A percentile compares a stretch with the other conserved stretches of the same genome.
These are phyloP conservation scores for Uropsilus gracilis DNA, from an alignment of 2,113 vertebrate genomes.

Conservation along the genomic window DNA sequence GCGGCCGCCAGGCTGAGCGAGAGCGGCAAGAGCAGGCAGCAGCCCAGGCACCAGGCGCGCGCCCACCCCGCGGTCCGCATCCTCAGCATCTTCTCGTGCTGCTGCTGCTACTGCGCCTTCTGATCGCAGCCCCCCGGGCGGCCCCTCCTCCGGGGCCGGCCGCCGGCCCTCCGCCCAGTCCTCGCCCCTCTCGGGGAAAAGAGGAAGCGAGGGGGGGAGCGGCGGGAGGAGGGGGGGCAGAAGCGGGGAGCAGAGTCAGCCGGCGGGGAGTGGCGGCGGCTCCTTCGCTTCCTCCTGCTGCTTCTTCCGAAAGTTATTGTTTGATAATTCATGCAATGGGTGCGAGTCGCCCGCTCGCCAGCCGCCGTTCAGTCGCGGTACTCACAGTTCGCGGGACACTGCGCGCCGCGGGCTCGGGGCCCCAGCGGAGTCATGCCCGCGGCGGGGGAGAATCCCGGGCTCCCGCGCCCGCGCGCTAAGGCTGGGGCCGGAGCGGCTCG, in stretches of 20 bases:
- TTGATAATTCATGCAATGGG: slow-evolving; percentile 82
- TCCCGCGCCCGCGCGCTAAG: not conserved
- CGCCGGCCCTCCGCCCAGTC: slow-evolving; percentile 63
- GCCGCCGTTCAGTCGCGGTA: slow-evolving; percentile 77
- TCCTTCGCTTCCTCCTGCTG: slow-evolving; percentile 49
- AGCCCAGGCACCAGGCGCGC: slow-evolving; percentile 83
- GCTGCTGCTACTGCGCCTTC: slow-evolving; percentile 81
- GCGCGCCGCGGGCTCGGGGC: slow-evolving; percentile 69
- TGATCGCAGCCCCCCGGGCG: slow-evolving; percentile 19
- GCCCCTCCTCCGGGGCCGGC: slow-evolving; percentile 47
- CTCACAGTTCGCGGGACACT: slow-evolving; percentile 89
- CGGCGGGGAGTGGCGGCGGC: slow-evolving; percentile 34
- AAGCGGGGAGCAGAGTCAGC: slow-evolving; percentile 43
- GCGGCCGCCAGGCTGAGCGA: slow-evolving; percentile 93
- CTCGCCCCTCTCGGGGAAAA: slow-evolving; percentile 52
- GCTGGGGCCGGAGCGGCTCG: slow-evolving; percentile 79
- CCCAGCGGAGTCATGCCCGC: slow-evolving; percentile 64
- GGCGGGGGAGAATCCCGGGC: slow-evolving; percentile 30
- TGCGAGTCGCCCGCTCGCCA: slow-evolving; percentile 75
- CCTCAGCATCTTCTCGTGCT: slow-evolving; percentile 83
- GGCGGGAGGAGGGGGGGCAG: slow-evolving; percentile 58
- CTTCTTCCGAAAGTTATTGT: slow-evolving; percentile 85
- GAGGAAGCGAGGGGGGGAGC: not conserved
- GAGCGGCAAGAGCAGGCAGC: slow-evolving; percentile 89
- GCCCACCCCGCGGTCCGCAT: slow-evolving; percentile 85